Conservation (phyloP, 2,797 vertebrate species). For the Menidia menidia region DNA sequence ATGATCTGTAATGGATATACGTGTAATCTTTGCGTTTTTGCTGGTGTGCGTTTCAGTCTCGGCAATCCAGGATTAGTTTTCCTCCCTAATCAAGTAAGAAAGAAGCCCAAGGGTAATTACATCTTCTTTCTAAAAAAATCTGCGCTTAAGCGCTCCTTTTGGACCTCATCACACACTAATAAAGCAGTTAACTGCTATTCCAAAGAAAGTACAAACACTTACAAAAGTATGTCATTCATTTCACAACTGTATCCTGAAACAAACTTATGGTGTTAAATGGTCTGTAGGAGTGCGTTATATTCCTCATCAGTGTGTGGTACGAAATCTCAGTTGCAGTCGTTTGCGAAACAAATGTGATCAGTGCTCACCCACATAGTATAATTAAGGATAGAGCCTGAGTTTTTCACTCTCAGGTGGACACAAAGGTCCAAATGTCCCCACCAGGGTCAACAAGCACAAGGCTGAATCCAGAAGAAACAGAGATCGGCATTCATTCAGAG, state of each 20-base stretch:
- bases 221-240: not conserved
- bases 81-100: slow-evolving; percentile 74
- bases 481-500: not conserved
- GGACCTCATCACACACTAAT: slow-evolving; percentile 51
- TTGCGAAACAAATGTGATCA: not conserved
- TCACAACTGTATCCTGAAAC: not conserved
- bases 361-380: not conserved
- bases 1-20: slow-evolving; percentile 39
- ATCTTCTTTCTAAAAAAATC: slow-evolving; percentile 64
- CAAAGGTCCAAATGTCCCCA: not conserved
- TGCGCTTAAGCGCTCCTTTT: slow-evolving; percentile 55
- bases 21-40: slow-evolving; percentile 42
- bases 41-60: slow-evolving; percentile 65
- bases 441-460: not conserved
- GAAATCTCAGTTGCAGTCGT: not conserved
- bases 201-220: slow-evolving; percentile 42
- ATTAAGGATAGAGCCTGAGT: not conserved
- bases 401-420: not conserved
- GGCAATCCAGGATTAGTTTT: slow-evolving; percentile 72
- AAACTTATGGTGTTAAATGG: not conserved
- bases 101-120: slow-evolving; percentile 76
- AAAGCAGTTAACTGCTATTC: slow-evolving; percentile 28
- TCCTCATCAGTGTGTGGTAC: not conserved
- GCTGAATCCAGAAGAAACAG: not conserved
- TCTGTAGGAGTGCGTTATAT: not conserved